Evolutionary conservation across 1,140 invertebrate species (phyloP).

Genomic region (Heliconius hermathena): DNA sequence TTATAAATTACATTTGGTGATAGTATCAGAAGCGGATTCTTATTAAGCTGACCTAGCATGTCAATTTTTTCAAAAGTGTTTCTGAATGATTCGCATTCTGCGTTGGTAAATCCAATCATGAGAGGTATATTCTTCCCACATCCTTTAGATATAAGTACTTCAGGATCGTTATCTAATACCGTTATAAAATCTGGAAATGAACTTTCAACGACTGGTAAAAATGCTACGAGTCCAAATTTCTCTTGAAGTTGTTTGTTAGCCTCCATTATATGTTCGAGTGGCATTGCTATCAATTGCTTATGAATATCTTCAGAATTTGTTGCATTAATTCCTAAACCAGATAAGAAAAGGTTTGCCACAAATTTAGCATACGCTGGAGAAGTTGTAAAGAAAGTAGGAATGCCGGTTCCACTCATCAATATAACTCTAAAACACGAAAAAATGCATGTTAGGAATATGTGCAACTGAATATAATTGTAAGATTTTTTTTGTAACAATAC

Average conservation of each 20-base stretch:
- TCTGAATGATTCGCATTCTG: conserved; percentile 63
- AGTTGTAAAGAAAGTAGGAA: conserved; percentile 52
- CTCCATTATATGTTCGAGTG: conserved; percentile 55
- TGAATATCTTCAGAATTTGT: conserved; percentile 56
- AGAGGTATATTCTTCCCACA: conserved; percentile 58
- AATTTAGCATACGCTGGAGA: conserved; percentile 56
- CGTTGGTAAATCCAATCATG: conserved; percentile 59
- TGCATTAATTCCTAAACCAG: conserved; percentile 50
- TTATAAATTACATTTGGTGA: conserved; percentile 50
- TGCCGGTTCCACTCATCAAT: conserved; percentile 64
- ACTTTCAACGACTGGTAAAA: conserved; percentile 63
- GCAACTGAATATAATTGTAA: neutral
- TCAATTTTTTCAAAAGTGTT: conserved; percentile 55
- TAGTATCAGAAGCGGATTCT: conserved; percentile 47
- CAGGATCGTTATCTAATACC: conserved; percentile 65
- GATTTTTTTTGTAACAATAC: too few species aligned
- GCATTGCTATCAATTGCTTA: conserved; percentile 50
- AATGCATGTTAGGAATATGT: neutral
- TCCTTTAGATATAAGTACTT: conserved; percentile 51
- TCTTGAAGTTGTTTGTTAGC: conserved; percentile 55
- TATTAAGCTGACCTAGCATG: conserved; percentile 49
- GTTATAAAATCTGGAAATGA: conserved; percentile 51
- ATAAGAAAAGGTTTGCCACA: conserved; percentile 48
- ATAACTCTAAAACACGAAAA: conserved; percentile 56
- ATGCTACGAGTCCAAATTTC: conserved; percentile 51